Base-by-base conservation (phyloP, 2,888 invertebrate genomes). In the Lasius fuliginosus region DNA sequence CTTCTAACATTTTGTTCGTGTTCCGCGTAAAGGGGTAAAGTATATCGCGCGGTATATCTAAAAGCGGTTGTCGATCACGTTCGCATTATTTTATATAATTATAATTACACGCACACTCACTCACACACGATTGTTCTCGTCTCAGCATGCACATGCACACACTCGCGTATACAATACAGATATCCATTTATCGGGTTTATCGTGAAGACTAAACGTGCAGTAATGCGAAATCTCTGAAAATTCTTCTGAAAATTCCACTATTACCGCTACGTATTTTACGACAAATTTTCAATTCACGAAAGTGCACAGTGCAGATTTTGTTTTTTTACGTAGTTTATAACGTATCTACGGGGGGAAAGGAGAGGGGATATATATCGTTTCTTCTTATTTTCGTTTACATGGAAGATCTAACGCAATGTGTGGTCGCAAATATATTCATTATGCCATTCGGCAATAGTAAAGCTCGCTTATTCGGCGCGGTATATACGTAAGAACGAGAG, bases 241-340 rank as follows among this genome's bases (percentile, higher is more conserved):
- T 23, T 23, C 23, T 73, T 15, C 33, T 65, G 79, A 84, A 53
- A 53, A 62, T 53, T 82, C 40, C 82, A 83, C 75, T 49, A 71
- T 88, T 87, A 90, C 76, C 30, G 73, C 90, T 88, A 88, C 30
- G 11, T 69, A 79, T 90, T 49, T 53, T 84, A 87, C 84, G 71
- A 86, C 85, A 90, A 88, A 89, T 85, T 91, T 92, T 94, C 94
- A 94, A 94, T 94, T 94, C 94, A 92, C 94, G 92, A 91, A 93
- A 94, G 94, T 94, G 94, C 94, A 94, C 92, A 92, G 92, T 94
- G 94, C 94, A 94, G 94, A 94, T 93, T 93, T 91, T 85, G 11
- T 12, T n/a, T 86, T 84, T 81, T 83, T 79, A 83, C 85, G 75
- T 83, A 79, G 56, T 82, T 81, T 71, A 53, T 53, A 77, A 49